These are phyloP conservation scores for Hermaeophaga mercurialis DNA, from an alignment of 2,888 invertebrate genomes.

Conservation along the genomic window DNA sequence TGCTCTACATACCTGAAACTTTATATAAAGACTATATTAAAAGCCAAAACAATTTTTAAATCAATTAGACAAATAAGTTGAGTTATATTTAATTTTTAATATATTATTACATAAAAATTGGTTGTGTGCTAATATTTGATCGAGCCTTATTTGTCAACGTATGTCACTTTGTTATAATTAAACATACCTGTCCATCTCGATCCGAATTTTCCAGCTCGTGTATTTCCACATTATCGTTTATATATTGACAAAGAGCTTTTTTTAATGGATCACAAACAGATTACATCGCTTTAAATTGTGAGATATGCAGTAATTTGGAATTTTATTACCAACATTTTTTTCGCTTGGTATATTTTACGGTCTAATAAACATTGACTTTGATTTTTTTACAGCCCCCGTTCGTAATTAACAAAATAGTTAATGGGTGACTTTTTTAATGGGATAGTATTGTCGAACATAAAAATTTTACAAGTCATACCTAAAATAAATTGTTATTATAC, in stretches of 20 bases:
- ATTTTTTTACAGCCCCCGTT: slow-evolving; percentile 5
- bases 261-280: slow-evolving; percentile 28
- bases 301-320: slow-evolving; percentile 28
- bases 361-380: slow-evolving; percentile 21
- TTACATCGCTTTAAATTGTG: slow-evolving; percentile 30
- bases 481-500: too few species aligned
- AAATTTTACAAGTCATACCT: too few species aligned
- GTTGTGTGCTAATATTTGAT: too few species aligned
- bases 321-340: slow-evolving; percentile 27
- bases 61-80: too few species aligned
- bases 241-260: slow-evolving; percentile 30
- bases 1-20: too few species aligned
- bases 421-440: not conserved
- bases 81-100: too few species aligned
- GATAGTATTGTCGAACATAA: too few species aligned
- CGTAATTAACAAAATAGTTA: slow-evolving; percentile 12
- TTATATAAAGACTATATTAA: too few species aligned
- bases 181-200: slow-evolving; percentile 23
- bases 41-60: too few species aligned
- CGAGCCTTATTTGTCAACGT: slow-evolving; percentile 1
- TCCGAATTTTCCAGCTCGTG: slow-evolving; percentile 23
- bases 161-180: slow-evolving; percentile 9
- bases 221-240: slow-evolving; percentile 25
- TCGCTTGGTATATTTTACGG: slow-evolving; percentile 19
- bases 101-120: too few species aligned